These are phyloP conservation scores for Neolamprologus multifasciatus DNA, from an alignment of 2,797 vertebrate species.

Conservation along the genomic window DNA sequence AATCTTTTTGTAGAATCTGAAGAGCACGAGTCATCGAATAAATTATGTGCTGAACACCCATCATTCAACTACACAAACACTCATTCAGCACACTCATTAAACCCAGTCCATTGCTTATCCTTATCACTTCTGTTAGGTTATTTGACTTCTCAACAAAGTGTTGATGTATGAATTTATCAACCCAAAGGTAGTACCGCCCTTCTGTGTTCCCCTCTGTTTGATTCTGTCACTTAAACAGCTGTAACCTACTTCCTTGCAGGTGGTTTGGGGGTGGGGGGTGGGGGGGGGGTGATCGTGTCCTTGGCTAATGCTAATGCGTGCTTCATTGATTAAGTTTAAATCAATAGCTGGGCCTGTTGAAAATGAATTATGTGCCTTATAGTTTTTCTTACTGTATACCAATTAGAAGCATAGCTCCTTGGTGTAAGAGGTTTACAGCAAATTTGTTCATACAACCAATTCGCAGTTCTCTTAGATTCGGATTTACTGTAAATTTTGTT, in stretches of 20 bases:
- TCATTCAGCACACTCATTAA: background rate
- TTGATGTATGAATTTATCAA: conserved; percentile 11
- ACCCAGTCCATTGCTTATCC: conserved; percentile 17
- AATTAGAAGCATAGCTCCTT: background rate
- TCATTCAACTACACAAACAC: conserved; percentile 32
- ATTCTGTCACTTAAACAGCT: conserved; percentile 35
- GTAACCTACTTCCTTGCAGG: conserved; percentile 4
- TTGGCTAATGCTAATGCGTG: conserved; percentile 40
- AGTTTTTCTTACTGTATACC: background rate
- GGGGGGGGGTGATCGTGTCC: background rate
- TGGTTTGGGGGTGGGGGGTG: background rate
- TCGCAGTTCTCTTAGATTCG: background rate
- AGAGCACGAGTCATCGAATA: conserved; percentile 47
- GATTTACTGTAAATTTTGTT: background rate
- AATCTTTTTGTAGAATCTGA: conserved; percentile 20
- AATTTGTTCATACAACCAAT: background rate
- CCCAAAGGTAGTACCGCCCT: background rate
- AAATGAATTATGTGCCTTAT: background rate
- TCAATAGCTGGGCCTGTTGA: conserved; percentile 29
- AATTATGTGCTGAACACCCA: conserved; percentile 22
- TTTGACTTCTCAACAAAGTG: conserved; percentile 25
- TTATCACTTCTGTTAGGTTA: conserved; percentile 2
- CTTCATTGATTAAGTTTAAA: conserved; percentile 40
- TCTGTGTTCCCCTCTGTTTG: conserved; percentile 12
- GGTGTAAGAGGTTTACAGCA: background rate